phyloP scores from a whole-genome alignment of 2,797 vertebrate species.

The Threskiornis aethiopicus region DNA sequence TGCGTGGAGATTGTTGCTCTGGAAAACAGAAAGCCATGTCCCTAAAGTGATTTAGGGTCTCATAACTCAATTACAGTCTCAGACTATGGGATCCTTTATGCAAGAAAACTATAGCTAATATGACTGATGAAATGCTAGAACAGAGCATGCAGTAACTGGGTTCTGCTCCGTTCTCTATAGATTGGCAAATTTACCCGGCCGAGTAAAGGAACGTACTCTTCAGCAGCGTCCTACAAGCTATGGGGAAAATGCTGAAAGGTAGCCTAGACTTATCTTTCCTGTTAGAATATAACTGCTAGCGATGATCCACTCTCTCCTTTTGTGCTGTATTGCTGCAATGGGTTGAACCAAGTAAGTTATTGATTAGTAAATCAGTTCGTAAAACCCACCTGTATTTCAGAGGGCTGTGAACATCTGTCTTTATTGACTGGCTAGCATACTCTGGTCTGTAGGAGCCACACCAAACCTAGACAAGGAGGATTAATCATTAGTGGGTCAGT shows the following conservation, averaged over 20 bases:
- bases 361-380: neutral
- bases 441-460: conserved; percentile 95
- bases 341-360: neutral
- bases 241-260: neutral
- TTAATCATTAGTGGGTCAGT: neutral
- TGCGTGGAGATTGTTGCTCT: neutral
- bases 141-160: neutral
- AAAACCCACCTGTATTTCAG: conserved; percentile 89
- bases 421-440: conserved; percentile 93
- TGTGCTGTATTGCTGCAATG: rapidly evolving
- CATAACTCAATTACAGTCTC: neutral
- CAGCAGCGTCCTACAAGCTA: neutral
- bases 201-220: rapidly evolving
- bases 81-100: neutral
- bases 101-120: neutral
- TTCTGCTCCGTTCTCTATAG: neutral
- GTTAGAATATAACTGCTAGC: neutral
- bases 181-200: neutral
- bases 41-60: neutral
- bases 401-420: conserved; percentile 95
- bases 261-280: too few relatives aligned
- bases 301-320: too few relatives aligned
- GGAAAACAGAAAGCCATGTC: neutral
- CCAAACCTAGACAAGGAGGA: conserved; percentile 84
- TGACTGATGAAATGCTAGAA: neutral